Percentiles rank a stretch among this genome's conserved stretches.
phyloP scores from a whole-genome alignment of 2,797 vertebrate species.

The Sebastes vulpes region DNA sequence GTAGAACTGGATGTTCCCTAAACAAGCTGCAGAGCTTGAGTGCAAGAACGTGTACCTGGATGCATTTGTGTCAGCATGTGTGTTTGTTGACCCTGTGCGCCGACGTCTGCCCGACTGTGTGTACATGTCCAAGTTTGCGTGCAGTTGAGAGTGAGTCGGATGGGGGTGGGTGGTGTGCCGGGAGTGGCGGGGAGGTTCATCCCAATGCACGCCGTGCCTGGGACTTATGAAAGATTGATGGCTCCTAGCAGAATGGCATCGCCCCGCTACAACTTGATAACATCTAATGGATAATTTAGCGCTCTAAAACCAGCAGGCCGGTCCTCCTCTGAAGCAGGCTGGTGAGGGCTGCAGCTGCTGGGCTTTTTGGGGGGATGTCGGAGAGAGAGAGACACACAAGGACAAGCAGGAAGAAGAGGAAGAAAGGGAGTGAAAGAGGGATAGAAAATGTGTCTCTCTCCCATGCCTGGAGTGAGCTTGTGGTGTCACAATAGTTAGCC shows the following conservation, averaged over 20 bases:
- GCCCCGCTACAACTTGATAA: conserved; percentile 97
- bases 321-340: conserved; percentile 50
- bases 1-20: conserved; percentile 45
- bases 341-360: conserved; percentile 68
- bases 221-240: conserved; percentile 95
- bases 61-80: conserved; percentile 59
- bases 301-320: conserved; percentile 88
- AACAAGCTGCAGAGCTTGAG: conserved; percentile 64
- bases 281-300: conserved; percentile 98
- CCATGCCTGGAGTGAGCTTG: conserved; percentile 25
- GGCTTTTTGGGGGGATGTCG: conserved; percentile 49
- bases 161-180: conserved; percentile 22
- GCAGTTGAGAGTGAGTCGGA: conserved; percentile 37
- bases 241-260: conserved; percentile 94
- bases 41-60: conserved; percentile 76
- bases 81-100: conserved; percentile 68
- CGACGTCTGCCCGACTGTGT: conserved; percentile 39
- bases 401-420: conserved; percentile 38
- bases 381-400: conserved; percentile 26
- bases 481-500: conserved; percentile 22
- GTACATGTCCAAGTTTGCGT: conserved; percentile 69
- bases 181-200: conserved; percentile 62
- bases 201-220: conserved; percentile 66
- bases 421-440: conserved; percentile 24
- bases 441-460: conserved; percentile 27